Evolutionary conservation across 2,888 invertebrate genomes (phyloP).

Genomic region (Sphinx pinastri): DNA sequence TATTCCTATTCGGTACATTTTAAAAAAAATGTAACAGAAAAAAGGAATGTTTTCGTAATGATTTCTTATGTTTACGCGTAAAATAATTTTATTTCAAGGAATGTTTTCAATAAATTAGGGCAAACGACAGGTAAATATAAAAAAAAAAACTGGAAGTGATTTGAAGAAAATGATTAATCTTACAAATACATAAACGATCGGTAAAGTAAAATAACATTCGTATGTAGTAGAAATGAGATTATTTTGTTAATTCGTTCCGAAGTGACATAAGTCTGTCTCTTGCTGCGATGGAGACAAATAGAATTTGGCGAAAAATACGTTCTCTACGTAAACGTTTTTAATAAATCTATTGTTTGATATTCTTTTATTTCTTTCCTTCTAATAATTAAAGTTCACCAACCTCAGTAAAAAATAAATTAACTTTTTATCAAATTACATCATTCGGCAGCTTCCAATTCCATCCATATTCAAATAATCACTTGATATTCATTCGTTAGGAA

Average conservation of each 20-base stretch:
- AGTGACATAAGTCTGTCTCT: slow-evolving; percentile 9
- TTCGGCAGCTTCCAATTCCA: not conserved
- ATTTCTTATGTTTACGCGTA: no score
- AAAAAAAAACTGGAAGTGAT: no score
- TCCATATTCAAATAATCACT: not conserved
- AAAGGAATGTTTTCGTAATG: no score
- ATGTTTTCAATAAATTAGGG: no score
- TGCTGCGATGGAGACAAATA: slow-evolving; percentile 5
- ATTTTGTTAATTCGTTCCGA: not conserved
- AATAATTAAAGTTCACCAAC: not conserved
- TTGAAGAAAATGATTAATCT: not conserved
- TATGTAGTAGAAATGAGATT: not conserved
- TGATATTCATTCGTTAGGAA: not conserved
- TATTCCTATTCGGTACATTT: not conserved
- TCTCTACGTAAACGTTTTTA: not conserved
- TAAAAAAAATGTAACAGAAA: not conserved
- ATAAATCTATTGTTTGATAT: not conserved
- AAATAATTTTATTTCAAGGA: no score
- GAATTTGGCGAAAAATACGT: slow-evolving; percentile 10
- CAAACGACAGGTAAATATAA: no score
- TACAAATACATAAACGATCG: not conserved
- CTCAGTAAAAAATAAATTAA: not conserved
- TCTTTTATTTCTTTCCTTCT: not conserved
- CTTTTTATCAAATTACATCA: not conserved
- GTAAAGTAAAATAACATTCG: not conserved